These are phyloP conservation scores for Drosophila falleni DNA, from an alignment of 2,888 invertebrate genomes.

Conservation along the genomic window DNA sequence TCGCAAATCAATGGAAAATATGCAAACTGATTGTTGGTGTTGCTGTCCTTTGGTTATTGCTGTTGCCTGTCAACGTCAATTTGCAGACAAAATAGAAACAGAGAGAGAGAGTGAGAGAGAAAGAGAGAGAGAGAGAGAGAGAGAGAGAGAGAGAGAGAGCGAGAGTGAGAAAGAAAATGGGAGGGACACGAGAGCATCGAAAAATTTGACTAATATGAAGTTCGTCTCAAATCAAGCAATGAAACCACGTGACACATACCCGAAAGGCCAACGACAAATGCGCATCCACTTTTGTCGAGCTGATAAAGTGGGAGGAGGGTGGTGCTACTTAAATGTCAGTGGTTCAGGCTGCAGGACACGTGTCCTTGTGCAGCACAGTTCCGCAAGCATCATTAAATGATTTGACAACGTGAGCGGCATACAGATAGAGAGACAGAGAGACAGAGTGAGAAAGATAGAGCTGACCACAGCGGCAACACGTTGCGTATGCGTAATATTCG, in stretches of 20 bases:
- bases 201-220: neutral
- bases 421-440: neutral
- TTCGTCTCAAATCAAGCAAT: constrained; percentile 13
- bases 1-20: constrained; percentile 60
- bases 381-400: constrained; percentile 60
- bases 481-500: constrained; percentile 49
- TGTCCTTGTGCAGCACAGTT: constrained; percentile 15
- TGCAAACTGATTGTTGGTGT: constrained; percentile 11
- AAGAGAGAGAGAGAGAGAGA: too few species aligned
- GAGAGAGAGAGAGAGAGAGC: neutral
- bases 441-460: neutral
- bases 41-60: constrained; percentile 12
- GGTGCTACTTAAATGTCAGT: constrained; percentile 12
- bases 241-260: constrained; percentile 26
- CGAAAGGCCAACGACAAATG: constrained; percentile 18
- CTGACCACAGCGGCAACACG: constrained; percentile 28
- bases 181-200: neutral
- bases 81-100: constrained; percentile 33
- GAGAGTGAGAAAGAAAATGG: too few species aligned
- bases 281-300: constrained; percentile 4
- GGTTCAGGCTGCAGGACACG: constrained; percentile 20
- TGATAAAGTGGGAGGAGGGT: neutral
- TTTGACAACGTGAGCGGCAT: constrained; percentile 57
- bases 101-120: neutral
- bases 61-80: constrained; percentile 61